These are phyloP conservation scores for Danaus melanippus DNA, from an alignment of 1,140 invertebrate genomes.

Conservation along the genomic window DNA sequence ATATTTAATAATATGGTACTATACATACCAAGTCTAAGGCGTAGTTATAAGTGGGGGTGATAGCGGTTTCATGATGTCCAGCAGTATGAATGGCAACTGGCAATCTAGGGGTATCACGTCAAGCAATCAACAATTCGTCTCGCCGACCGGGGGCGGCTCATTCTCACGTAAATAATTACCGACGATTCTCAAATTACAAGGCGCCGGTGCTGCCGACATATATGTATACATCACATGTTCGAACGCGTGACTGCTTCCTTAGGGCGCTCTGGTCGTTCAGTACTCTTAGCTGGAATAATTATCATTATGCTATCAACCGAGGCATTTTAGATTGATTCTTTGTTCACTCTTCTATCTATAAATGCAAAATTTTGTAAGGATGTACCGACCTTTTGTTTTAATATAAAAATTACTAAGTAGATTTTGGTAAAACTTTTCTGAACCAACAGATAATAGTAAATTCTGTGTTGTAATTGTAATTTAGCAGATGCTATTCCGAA, in stretches of 20 bases:
- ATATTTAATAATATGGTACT: too few species aligned
- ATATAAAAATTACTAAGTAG: too few species aligned
- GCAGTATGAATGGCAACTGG: slow-evolving; percentile 35
- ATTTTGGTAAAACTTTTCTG: too few species aligned
- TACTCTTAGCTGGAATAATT: slow-evolving; percentile 5
- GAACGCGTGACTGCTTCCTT: slow-evolving; percentile 64
- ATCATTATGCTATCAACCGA: not conserved
- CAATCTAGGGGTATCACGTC: slow-evolving; percentile 47
- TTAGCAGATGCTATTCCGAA: too few species aligned
- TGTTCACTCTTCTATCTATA: too few species aligned
- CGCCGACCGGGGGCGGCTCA: slow-evolving; percentile 36
- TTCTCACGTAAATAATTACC: slow-evolving; percentile 70
- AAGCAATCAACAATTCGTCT: slow-evolving; percentile 62
- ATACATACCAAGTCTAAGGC: too few species aligned
- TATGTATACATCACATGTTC: slow-evolving; percentile 61
- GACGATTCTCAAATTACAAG: slow-evolving; percentile 67
- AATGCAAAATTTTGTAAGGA: not conserved
- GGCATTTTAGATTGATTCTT: not conserved
- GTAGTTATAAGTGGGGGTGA: slow-evolving; percentile 9
- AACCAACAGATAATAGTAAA: too few species aligned
- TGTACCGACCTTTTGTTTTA: slow-evolving; percentile 4
- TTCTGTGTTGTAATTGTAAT: too few species aligned
- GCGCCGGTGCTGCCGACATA: slow-evolving; percentile 59
- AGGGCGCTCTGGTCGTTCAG: slow-evolving; percentile 26
- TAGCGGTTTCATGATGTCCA: slow-evolving; percentile 16